Conservation (phyloP, 2,113 vertebrate genomes). For the Rhinichthys klamathensis region DNA sequence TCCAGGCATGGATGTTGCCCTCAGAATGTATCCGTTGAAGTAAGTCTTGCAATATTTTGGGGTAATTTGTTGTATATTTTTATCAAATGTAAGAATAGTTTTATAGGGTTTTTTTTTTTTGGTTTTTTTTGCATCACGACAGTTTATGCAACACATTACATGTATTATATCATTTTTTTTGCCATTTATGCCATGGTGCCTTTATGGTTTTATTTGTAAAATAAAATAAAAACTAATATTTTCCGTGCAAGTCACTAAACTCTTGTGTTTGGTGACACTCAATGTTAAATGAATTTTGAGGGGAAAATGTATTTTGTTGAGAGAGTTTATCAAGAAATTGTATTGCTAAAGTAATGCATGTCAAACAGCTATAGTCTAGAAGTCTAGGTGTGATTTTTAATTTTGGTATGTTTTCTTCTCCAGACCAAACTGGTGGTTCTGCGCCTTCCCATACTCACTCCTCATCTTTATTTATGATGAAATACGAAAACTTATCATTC, state of each 20-base stretch:
- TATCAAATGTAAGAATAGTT: too few relatives aligned
- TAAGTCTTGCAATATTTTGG: constrained; percentile 59
- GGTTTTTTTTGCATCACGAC: too few relatives aligned
- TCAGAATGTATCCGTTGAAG: constrained; percentile 84
- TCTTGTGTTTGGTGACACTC: not conserved
- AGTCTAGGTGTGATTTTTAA: not conserved
- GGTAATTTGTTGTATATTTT: too few relatives aligned
- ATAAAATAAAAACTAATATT: too few relatives aligned
- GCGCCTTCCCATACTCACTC: constrained; percentile 82
- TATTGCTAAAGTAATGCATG: not conserved
- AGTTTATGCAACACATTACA: not conserved
- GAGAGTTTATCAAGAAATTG: not conserved
- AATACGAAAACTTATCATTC: constrained; percentile 82
- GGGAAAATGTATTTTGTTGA: not conserved
- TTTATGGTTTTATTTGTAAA: not conserved
- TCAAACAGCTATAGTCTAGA: not conserved
- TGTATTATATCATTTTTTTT: too few relatives aligned
- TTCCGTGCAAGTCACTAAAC: too few relatives aligned
- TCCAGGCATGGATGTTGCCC: constrained; percentile 82
- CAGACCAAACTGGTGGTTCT: constrained; percentile 85
- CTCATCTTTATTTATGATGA: constrained; percentile 86
- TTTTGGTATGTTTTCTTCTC: constrained; percentile 15
- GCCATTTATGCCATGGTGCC: not conserved
- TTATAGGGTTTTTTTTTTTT: too few relatives aligned
- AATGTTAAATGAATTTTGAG: not conserved